Percentiles rank a stretch among this genome's conserved stretches.
These are phyloP conservation scores for Chelmon rostratus DNA, from an alignment of 2,797 vertebrate species.

Conservation along the genomic window DNA sequence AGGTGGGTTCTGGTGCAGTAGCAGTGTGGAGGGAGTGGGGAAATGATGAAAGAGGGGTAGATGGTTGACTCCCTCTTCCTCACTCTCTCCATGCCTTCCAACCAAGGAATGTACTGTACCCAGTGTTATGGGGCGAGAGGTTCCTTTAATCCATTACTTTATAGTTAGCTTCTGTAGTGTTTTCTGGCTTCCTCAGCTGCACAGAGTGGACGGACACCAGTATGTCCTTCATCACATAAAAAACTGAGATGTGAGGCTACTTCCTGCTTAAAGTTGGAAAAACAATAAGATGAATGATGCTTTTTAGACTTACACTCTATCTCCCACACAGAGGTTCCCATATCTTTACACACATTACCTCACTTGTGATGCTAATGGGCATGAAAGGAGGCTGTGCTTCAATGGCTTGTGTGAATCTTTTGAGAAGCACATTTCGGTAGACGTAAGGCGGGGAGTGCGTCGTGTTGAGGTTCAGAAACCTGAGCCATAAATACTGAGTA, in stretches of 20 bases:
- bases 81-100: slow-evolving; percentile 49
- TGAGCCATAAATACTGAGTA: slow-evolving; percentile 47
- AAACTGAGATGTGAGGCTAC: slow-evolving; percentile 12
- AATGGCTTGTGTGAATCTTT: background rate
- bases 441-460: background rate
- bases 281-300: slow-evolving; percentile 15
- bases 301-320: slow-evolving; percentile 3
- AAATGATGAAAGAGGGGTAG: slow-evolving; percentile 67
- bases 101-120: slow-evolving; percentile 51
- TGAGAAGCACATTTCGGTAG: slow-evolving; percentile 8
- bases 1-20: slow-evolving; percentile 79
- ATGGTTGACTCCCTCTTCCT: slow-evolving; percentile 57
- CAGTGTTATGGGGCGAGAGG: slow-evolving; percentile 24
- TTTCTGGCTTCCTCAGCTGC: background rate
- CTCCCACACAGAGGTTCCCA: background rate
- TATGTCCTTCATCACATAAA: background rate
- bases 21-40: slow-evolving; percentile 60
- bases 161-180: slow-evolving; percentile 8
- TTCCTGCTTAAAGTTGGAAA: slow-evolving; percentile 6
- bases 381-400: background rate
- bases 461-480: slow-evolving; percentile 2
- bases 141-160: slow-evolving; percentile 43
- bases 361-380: slow-evolving; percentile 6
- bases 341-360: background rate
- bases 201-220: slow-evolving; percentile 5